phyloP scores from a whole-genome alignment of 1,140 invertebrate genomes.

The Eufriesea mexicana region DNA sequence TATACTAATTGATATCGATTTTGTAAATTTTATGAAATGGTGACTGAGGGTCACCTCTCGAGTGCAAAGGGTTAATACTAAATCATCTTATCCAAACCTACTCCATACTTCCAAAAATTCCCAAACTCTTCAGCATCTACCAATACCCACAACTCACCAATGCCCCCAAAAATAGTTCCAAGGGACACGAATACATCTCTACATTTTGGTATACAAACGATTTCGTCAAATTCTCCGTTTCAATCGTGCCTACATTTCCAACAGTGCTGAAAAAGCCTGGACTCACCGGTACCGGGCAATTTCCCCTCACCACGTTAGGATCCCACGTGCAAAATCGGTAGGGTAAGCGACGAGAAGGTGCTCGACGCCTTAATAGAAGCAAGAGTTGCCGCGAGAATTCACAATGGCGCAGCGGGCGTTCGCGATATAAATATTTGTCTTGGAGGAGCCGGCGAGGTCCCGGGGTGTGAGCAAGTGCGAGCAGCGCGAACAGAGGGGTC shows the following conservation, averaged over 20 bases:
- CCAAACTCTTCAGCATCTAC: too few relatives aligned
- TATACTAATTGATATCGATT: too few relatives aligned
- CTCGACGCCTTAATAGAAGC: slow-evolving; percentile 54
- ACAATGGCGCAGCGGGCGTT: slow-evolving; percentile 75
- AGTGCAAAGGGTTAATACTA: too few relatives aligned
- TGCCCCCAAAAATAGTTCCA: too few relatives aligned
- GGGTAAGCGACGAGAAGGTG: slow-evolving; percentile 14
- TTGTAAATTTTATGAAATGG: too few relatives aligned
- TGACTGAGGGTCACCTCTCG: too few relatives aligned
- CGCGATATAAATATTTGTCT: slow-evolving; percentile 80
- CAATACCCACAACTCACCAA: too few relatives aligned
- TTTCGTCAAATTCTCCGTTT: slow-evolving; percentile 16
- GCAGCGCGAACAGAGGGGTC: slow-evolving; percentile 55
- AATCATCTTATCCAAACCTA: too few relatives aligned
- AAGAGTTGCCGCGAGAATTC: slow-evolving; percentile 49
- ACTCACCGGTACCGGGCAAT: background rate
- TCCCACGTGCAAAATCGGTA: background rate
- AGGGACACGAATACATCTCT: too few relatives aligned
- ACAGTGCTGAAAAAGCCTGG: background rate
- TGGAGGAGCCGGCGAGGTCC: slow-evolving; percentile 37
- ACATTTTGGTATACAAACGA: background rate
- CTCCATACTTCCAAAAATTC: too few relatives aligned
- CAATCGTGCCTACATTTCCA: background rate
- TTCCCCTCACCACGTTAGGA: background rate
- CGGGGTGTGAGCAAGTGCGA: slow-evolving; percentile 59